phyloP scores from a whole-genome alignment of 1,140 invertebrate genomes.

The Drosophila pruinosa region DNA sequence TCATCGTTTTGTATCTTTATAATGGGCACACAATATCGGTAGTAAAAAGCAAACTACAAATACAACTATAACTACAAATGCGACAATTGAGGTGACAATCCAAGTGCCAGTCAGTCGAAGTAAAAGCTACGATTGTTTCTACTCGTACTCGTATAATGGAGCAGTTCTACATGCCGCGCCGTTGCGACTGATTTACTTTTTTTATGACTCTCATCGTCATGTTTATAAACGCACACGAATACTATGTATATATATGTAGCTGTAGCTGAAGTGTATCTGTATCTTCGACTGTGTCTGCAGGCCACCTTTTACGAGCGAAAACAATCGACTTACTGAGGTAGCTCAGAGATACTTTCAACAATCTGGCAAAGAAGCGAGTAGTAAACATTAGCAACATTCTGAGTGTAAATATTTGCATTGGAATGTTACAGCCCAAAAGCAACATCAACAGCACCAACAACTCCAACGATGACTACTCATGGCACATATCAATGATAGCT shows the following conservation, averaged over 20 bases:
- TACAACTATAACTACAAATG: not conserved
- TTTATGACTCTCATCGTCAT: constrained; percentile 39
- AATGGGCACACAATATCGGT: constrained; percentile 76
- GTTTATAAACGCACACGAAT: constrained; percentile 26
- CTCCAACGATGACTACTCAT: constrained; percentile 20
- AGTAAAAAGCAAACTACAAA: constrained; percentile 56
- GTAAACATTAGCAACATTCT: constrained; percentile 56
- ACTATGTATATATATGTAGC: not conserved
- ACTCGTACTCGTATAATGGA: too few species aligned
- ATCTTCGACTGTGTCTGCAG: not conserved
- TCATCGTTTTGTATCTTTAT: constrained; percentile 65
- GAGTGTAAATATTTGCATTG: constrained; percentile 74
- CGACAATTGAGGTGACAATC: constrained; percentile 76
- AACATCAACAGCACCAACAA: constrained; percentile 7
- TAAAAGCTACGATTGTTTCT: constrained; percentile 29
- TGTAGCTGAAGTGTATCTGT: not conserved
- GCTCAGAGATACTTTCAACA: constrained; percentile 56
- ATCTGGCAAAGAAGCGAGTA: constrained; percentile 33
- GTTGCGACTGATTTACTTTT: constrained; percentile 38
- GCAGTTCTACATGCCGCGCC: constrained; percentile 43
- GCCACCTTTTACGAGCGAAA: constrained; percentile 62
- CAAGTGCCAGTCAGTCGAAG: constrained; percentile 8
- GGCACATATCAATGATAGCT: constrained; percentile 47
- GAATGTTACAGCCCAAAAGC: constrained; percentile 47
- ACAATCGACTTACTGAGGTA: constrained; percentile 63